Evolutionary conservation across 2,113 vertebrate genomes (phyloP).

Genomic region (Ctenodactylus gundi): DNA sequence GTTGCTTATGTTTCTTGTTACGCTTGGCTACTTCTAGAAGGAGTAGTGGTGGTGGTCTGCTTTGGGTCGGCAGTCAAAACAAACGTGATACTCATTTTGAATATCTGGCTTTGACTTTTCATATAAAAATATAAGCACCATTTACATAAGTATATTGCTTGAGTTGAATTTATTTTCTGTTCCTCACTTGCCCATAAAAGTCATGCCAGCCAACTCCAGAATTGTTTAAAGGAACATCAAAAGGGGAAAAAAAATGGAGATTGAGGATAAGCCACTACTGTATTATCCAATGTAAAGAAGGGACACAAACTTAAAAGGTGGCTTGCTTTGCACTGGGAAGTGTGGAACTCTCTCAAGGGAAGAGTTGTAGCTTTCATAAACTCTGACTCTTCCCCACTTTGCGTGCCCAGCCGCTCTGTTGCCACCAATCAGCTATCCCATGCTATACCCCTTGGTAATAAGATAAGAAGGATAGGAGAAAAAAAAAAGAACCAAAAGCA

Average conservation of each 20-base stretch:
- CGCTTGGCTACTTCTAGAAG: conserved; percentile 75
- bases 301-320: background rate
- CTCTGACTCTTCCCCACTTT: background rate
- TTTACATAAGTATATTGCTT: conserved; percentile 73
- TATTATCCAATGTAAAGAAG: background rate
- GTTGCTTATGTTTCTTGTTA: conserved; percentile 79
- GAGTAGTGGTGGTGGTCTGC: conserved; percentile 73
- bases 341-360: background rate
- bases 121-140: conserved; percentile 71
- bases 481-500: background rate
- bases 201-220: conserved; percentile 45
- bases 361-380: background rate
- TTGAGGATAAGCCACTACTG: background rate
- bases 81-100: conserved; percentile 78
- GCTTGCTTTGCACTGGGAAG: background rate
- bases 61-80: conserved; percentile 75
- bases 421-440: background rate
- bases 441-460: background rate
- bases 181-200: conserved; percentile 31
- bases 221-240: conserved; percentile 30
- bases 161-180: conserved; percentile 62
- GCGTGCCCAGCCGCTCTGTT: background rate
- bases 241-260: background rate
- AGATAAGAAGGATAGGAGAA: background rate
- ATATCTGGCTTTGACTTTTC: conserved; percentile 74